Evolutionary conservation across 2,888 invertebrate species (phyloP).

Genomic region (Seira ritae): DNA sequence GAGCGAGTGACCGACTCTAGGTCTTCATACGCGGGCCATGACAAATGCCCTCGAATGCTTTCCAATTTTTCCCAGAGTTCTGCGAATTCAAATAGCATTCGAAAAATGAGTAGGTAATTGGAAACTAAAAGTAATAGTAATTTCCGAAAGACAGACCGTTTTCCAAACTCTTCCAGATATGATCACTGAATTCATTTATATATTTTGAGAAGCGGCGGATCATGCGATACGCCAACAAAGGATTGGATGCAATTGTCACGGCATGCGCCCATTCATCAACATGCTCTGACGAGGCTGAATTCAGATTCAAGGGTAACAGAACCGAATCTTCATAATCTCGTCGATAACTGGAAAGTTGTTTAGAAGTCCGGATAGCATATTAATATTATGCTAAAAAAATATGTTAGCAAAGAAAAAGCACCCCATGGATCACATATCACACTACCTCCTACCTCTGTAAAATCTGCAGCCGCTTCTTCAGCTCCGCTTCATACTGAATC

Average conservation of each 20-base stretch:
- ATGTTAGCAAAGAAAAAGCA: no score
- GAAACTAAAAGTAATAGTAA: no score
- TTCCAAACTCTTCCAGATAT: slow-evolving; percentile 52
- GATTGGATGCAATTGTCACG: slow-evolving; percentile 36
- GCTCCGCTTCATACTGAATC: slow-evolving; percentile 33
- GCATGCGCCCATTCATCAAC: slow-evolving; percentile 46
- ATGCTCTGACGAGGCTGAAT: background rate
- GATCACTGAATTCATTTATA: slow-evolving; percentile 35
- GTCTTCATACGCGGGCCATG: slow-evolving; percentile 61
- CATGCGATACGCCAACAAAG: slow-evolving; percentile 54
- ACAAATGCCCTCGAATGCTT: slow-evolving; percentile 25
- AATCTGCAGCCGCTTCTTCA: slow-evolving; percentile 36
- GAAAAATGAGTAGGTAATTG: no score
- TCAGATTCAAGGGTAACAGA: background rate
- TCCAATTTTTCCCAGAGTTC: slow-evolving; percentile 46
- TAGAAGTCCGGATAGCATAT: no score
- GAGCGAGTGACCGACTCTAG: slow-evolving; percentile 30
- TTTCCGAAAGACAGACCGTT: slow-evolving; percentile 33
- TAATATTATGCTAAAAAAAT: no score
- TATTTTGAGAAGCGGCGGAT: slow-evolving; percentile 57
- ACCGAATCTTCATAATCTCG: slow-evolving; percentile 50
- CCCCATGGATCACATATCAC: no score
- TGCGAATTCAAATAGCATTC: background rate
- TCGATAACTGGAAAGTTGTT: slow-evolving; percentile 22
- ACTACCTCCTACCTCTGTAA: slow-evolving; percentile 32